phyloP scores from a whole-genome alignment of 2,113 vertebrate species.

The Engystomops pustulosus region DNA sequence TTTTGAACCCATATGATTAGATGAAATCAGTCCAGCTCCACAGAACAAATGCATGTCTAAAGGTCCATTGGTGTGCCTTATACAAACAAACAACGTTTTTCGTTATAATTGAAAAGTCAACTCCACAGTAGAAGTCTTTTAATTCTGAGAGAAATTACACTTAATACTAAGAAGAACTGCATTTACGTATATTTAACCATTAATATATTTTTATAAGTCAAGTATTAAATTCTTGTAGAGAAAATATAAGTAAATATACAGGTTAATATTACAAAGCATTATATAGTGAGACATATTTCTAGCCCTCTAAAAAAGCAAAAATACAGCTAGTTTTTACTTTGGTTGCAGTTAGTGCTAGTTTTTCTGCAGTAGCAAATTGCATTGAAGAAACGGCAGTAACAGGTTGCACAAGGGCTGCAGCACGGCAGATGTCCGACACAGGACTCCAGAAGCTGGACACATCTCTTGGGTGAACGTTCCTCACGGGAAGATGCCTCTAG shows the following conservation, averaged over 20 bases:
- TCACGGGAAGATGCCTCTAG: slow-evolving; percentile 71
- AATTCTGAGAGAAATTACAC: not conserved
- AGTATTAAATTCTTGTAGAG: not conserved
- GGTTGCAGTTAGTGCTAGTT: slow-evolving; percentile 68
- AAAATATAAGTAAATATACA: slow-evolving; percentile 55
- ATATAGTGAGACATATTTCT: not conserved
- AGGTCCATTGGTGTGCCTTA: no score
- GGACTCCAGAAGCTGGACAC: slow-evolving; percentile 89
- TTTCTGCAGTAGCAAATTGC: slow-evolving; percentile 93
- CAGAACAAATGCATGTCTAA: no score
- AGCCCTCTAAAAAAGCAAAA: no score
- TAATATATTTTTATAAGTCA: slow-evolving; percentile 10
- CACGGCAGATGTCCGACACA: slow-evolving; percentile 91
- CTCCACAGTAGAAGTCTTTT: not conserved
- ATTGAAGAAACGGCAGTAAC: slow-evolving; percentile 97
- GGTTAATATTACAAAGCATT: slow-evolving; percentile 17
- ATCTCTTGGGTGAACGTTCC: slow-evolving; percentile 84
- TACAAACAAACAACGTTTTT: no score
- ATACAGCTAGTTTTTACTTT: slow-evolving; percentile 70
- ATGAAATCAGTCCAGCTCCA: no score
- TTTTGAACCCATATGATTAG: no score
- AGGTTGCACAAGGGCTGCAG: slow-evolving; percentile 92
- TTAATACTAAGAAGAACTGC: not conserved
- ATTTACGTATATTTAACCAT: not conserved
- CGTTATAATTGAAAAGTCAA: no score